These are phyloP conservation scores for Agrotis ipsilon DNA, from an alignment of 2,888 invertebrate genomes.

Conservation along the genomic window DNA sequence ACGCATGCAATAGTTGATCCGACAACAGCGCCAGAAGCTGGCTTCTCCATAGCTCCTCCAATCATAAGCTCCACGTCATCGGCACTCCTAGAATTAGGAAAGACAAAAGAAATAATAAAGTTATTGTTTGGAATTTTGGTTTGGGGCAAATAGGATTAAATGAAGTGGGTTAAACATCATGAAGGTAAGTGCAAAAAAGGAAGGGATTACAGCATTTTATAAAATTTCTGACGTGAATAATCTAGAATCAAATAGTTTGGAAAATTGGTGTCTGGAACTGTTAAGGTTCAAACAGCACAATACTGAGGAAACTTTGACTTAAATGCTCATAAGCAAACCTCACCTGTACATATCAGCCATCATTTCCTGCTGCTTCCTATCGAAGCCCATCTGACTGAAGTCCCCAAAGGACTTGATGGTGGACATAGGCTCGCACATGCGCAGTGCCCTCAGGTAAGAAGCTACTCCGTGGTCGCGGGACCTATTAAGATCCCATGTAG, in stretches of 20 bases:
- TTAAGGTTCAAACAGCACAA: too few relatives aligned
- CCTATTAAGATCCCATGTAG: slow-evolving; percentile 87
- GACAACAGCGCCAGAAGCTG: slow-evolving; percentile 95
- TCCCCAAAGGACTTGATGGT: slow-evolving; percentile 90
- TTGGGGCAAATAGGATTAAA: too few relatives aligned
- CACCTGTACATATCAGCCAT: slow-evolving; percentile 93
- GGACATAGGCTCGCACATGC: slow-evolving; percentile 92
- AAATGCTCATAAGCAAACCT: slow-evolving; percentile 25
- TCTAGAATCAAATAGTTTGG: too few relatives aligned
- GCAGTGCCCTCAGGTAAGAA: slow-evolving; percentile 93
- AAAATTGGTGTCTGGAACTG: too few relatives aligned
- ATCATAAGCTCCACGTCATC: slow-evolving; percentile 96
- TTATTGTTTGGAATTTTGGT: background rate
- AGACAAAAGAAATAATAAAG: background rate
- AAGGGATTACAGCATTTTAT: too few relatives aligned
- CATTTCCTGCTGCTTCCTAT: slow-evolving; percentile 91
- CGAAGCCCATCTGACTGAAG: slow-evolving; percentile 90
- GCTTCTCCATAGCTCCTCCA: slow-evolving; percentile 95
- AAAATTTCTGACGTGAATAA: too few relatives aligned
- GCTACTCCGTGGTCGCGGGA: slow-evolving; percentile 96
- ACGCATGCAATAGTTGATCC: slow-evolving; percentile 98
- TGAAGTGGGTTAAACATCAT: too few relatives aligned
- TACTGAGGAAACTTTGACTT: too few relatives aligned
- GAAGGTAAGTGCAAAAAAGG: background rate
- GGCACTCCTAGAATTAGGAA: slow-evolving; percentile 85